phyloP scores from a whole-genome alignment of 2,797 vertebrate genomes.

The Clarias pachynema region DNA sequence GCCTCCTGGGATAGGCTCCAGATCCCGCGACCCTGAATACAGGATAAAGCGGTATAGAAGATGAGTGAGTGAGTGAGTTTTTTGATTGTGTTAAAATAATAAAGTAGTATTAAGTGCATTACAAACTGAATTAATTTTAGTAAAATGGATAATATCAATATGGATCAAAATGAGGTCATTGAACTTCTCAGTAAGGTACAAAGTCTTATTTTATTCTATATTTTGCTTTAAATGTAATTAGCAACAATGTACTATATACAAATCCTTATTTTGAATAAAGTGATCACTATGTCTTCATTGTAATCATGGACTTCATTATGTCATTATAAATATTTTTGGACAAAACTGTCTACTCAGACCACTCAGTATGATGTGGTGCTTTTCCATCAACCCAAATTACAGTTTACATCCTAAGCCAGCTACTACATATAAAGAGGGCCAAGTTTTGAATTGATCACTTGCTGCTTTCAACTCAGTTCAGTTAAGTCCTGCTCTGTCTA shows the following conservation, averaged over 20 bases:
- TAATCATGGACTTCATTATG: not conserved
- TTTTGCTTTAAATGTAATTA: not conserved
- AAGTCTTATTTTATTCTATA: not conserved
- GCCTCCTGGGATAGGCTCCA: too few species aligned
- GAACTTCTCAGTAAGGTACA: not conserved
- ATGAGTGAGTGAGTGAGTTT: too few species aligned
- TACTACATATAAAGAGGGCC: slow-evolving; percentile 1
- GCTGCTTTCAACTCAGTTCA: slow-evolving; percentile 29
- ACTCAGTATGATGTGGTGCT: slow-evolving; percentile 3
- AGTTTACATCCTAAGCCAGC: not conserved
- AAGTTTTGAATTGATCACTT: slow-evolving; percentile 36
- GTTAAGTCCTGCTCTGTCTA: slow-evolving; percentile 23
- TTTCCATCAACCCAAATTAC: not conserved
- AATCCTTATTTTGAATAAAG: not conserved
- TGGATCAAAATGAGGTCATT: too few species aligned
- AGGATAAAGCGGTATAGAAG: too few species aligned
- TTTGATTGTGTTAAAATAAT: too few species aligned
- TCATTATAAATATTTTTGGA: not conserved
- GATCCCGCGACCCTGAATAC: too few species aligned
- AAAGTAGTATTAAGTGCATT: too few species aligned
- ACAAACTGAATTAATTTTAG: too few species aligned
- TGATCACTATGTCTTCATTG: not conserved
- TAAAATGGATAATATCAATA: too few species aligned
- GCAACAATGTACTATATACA: not conserved
- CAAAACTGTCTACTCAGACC: not conserved